These are phyloP conservation scores for Anthopleura xanthogrammica DNA, from an alignment of 92 coral and sea anemone genomes.

Conservation along the genomic window DNA sequence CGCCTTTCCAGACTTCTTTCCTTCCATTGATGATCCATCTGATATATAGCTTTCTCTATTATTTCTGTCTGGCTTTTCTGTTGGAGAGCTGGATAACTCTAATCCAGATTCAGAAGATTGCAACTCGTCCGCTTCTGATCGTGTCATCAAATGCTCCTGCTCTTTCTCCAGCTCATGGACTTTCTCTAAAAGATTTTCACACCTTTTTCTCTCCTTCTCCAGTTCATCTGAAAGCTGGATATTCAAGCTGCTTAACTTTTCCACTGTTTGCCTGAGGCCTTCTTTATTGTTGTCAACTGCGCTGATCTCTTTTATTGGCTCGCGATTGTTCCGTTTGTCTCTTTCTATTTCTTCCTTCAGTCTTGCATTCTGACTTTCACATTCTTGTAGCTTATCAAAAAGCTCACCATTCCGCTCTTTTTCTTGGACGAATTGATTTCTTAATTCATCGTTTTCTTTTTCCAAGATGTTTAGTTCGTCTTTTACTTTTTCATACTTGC, in stretches of 20 bases:
- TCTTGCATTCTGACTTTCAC: slow-evolving; percentile 51
- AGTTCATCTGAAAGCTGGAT: slow-evolving; percentile 21
- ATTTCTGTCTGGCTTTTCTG: background rate
- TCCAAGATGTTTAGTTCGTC: slow-evolving; percentile 35
- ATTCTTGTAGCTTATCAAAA: slow-evolving; percentile 45
- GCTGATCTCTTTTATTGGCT: slow-evolving; percentile 15
- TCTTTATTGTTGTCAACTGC: slow-evolving; percentile 7
- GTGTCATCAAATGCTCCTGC: background rate
- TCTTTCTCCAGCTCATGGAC: slow-evolving; percentile 24
- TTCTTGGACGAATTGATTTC: slow-evolving; percentile 45
- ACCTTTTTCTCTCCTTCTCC: slow-evolving; percentile 12
- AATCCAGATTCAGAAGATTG: background rate
- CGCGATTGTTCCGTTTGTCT: slow-evolving; percentile 42
- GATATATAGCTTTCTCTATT: background rate
- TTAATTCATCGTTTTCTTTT: slow-evolving; percentile 36
- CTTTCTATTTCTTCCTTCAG: slow-evolving; percentile 51
- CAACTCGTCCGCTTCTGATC: background rate
- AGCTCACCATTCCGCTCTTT: slow-evolving; percentile 45
- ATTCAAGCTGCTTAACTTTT: slow-evolving; percentile 16
- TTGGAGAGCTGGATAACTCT: background rate
- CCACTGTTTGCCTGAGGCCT: slow-evolving; percentile 15
- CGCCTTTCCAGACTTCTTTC: background rate
- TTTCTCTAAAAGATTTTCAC: slow-evolving; percentile 24
- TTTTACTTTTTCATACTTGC: slow-evolving; percentile 38
- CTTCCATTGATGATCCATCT: background rate